Conservation (phyloP, 1,140 invertebrate species). For the Orchestia grillus region DNA sequence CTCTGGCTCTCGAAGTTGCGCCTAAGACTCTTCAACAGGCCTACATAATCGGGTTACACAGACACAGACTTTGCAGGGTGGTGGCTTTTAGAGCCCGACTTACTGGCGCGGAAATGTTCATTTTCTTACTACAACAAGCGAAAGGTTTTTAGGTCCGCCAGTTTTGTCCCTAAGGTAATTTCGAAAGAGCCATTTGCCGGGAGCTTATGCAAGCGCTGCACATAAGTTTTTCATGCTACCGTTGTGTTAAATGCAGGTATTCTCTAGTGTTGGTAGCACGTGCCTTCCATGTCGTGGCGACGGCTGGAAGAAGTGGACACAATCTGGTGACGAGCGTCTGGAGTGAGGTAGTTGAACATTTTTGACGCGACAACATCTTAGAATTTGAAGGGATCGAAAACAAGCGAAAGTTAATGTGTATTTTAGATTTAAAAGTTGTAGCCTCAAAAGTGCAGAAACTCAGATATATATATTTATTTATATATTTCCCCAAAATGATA, state of each 20-base stretch:
- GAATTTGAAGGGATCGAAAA: no score
- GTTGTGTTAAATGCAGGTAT: not conserved
- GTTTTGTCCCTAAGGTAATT: not conserved
- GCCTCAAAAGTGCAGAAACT: no score
- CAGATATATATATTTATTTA: no score
- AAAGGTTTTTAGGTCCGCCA: not conserved
- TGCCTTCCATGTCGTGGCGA: not conserved
- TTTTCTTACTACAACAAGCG: not conserved
- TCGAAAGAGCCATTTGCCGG: not conserved
- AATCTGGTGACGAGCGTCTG: no score
- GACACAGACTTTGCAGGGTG: not conserved
- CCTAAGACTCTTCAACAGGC: conserved; percentile 28
- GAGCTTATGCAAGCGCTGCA: not conserved
- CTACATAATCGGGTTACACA: conserved; percentile 12
- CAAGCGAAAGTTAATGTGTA: no score
- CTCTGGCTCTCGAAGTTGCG: not conserved
- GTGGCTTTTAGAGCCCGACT: conserved; percentile 1
- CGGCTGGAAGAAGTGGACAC: no score
- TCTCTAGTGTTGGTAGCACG: not conserved
- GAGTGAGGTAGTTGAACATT: no score
- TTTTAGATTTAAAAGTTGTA: no score
- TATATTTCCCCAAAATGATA: no score
- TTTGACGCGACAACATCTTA: no score
- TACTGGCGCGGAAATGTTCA: conserved; percentile 11
- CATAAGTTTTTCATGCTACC: not conserved